phyloP scores from a whole-genome alignment of 2,888 invertebrate species.

The Cetonia aurata region DNA sequence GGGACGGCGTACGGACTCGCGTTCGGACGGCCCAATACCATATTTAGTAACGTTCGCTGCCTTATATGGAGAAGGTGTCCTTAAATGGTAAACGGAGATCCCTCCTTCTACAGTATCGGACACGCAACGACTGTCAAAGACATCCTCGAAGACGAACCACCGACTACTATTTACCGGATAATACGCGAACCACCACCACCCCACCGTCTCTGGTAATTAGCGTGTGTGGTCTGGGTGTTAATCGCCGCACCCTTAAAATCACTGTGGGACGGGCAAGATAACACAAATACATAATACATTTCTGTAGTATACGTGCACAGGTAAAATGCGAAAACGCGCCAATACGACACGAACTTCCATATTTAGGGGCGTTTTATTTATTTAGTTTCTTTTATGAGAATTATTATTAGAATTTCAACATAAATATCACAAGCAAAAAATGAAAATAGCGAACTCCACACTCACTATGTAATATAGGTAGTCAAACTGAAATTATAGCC shows the following conservation, averaged over 20 bases:
- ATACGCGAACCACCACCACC: slow-evolving; percentile 13
- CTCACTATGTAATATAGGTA: no score
- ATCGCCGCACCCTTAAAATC: slow-evolving; percentile 12
- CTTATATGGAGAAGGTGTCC: slow-evolving; percentile 86
- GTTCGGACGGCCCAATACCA: slow-evolving; percentile 80
- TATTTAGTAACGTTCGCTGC: slow-evolving; percentile 85
- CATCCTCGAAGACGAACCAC: slow-evolving; percentile 51
- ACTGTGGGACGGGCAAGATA: background rate
- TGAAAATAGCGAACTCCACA: no score
- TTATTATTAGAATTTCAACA: no score
- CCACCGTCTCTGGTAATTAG: slow-evolving; percentile 43
- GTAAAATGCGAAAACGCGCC: no score
- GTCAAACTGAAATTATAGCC: no score
- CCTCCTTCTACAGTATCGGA: slow-evolving; percentile 70
- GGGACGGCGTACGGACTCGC: slow-evolving; percentile 64
- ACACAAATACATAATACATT: no score
- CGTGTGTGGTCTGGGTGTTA: slow-evolving; percentile 52
- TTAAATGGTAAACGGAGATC: slow-evolving; percentile 85
- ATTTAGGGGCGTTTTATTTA: no score
- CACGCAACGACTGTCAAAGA: slow-evolving; percentile 53
- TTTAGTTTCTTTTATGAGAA: no score
- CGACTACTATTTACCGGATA: background rate
- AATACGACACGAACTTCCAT: no score
- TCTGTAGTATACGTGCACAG: no score
- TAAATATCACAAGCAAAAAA: no score